Base-by-base conservation (phyloP, 2,888 invertebrate genomes). In the Meta bourneti region DNA sequence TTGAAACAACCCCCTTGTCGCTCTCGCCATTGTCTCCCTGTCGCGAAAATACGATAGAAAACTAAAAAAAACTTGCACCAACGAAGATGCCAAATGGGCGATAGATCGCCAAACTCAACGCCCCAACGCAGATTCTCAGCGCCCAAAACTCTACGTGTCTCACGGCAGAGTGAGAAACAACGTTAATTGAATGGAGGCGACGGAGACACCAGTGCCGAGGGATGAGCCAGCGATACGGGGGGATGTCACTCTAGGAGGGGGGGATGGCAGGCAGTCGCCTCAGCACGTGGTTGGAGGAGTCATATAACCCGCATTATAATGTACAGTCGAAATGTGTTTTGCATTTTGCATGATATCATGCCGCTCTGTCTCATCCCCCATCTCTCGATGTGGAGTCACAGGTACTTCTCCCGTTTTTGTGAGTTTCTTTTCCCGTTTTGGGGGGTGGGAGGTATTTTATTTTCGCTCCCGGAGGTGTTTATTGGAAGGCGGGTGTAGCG, bases 331-430 rank as follows among this genome's bases (percentile, higher is more conserved):
- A 34, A 34, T 34, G 90, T 91, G 90, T 91, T 91, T 91, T 91
- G 90, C 90, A 91, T 91, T 91, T 91, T 90, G 90, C 86, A 86
- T 20, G 86, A 70, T 91, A 91, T 86, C 81, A 91, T 86, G 81
- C 77, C 48, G 16, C 48, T 20, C 34, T 74, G 72, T n/a, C 13
- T 11, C 9, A 19, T 11, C 52, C 52, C 16, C 16, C 52, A 84
- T 84, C 74, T 84, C 34, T 54, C 61, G 74, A 54, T 16, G 54
- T 34, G 20, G 81, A 69, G 80, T 48, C 69, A 69, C 20, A 20
- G 11, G 49, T 71, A 69, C 71, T 49, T 70, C 49, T 70, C 71
- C 51, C 72, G 71, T 72, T 19, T 72, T 82, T 34, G 34, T 16
- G 61, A 61, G 61, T 61, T 61, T 61, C 13, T 61, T 61, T 61